Percentiles rank a stretch among this genome's conserved stretches.
These are phyloP conservation scores for Tetramorium parvispinum DNA, from an alignment of 1,140 invertebrate species.

Conservation along the genomic window DNA sequence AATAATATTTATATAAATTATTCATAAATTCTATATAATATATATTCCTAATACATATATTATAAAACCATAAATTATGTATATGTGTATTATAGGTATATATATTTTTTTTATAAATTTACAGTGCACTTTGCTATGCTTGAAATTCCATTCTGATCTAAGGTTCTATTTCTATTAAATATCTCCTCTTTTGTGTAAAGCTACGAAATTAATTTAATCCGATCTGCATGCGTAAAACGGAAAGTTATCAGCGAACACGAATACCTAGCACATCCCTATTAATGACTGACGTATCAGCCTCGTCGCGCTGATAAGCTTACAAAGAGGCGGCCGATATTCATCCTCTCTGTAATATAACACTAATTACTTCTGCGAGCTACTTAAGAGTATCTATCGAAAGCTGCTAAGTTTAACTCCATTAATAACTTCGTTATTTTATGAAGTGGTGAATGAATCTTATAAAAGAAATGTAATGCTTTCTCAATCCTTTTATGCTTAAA, in stretches of 20 bases:
- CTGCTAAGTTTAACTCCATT: slow-evolving; percentile 33
- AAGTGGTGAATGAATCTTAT: not conserved
- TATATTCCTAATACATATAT: not conserved
- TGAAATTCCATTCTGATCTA: not conserved
- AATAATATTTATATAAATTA: not conserved
- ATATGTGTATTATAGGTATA: not conserved
- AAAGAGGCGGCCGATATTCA: slow-evolving; percentile 35
- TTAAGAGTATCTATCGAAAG: slow-evolving; percentile 25
- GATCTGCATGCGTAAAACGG: not conserved
- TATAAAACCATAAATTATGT: not conserved
- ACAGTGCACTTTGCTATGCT: not conserved
- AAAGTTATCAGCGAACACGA: slow-evolving; percentile 25
- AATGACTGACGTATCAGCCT: slow-evolving; percentile 35
- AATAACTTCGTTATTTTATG: slow-evolving; percentile 21
- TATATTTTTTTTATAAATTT: not conserved
- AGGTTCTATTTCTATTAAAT: slow-evolving; percentile 1
- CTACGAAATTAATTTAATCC: not conserved
- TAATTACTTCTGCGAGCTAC: slow-evolving; percentile 18
- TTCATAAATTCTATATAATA: not conserved
- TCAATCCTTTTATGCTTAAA: not conserved
- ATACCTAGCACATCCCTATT: slow-evolving; percentile 5
- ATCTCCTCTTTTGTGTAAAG: not conserved
- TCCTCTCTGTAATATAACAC: slow-evolving; percentile 27
- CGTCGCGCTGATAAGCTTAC: slow-evolving; percentile 40
- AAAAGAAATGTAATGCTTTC: not conserved